phyloP scores from a whole-genome alignment of 2,888 invertebrate genomes.

The Lithophane semibrunnea region DNA sequence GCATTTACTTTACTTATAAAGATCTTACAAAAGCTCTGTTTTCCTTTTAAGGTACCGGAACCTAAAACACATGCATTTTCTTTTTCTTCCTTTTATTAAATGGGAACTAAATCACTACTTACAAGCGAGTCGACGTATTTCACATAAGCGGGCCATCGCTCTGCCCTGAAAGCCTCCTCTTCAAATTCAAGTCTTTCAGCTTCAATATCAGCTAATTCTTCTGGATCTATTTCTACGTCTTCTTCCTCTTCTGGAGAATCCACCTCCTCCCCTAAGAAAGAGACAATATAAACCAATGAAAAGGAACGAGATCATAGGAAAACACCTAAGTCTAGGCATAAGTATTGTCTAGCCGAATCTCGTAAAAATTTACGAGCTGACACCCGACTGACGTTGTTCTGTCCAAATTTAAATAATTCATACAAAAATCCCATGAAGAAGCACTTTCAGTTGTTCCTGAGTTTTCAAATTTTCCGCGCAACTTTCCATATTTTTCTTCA shows the following conservation, averaged over 20 bases:
- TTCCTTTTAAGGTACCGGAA: background rate
- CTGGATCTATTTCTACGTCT: constrained; percentile 81
- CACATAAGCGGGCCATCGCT: constrained; percentile 88
- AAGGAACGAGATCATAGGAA: background rate
- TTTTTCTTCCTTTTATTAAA: background rate
- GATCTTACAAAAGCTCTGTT: background rate
- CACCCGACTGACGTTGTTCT: no score
- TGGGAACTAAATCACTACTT: constrained; percentile 49
- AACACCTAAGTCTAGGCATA: background rate
- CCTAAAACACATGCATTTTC: background rate
- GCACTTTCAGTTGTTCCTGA: no score
- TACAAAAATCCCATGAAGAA: no score
- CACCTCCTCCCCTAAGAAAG: constrained; percentile 80
- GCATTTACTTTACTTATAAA: no score
- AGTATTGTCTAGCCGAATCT: background rate
- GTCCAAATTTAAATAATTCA: no score
- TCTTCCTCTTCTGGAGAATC: constrained; percentile 85
- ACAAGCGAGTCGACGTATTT: constrained; percentile 86
- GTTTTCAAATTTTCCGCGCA: no score
- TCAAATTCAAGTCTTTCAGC: constrained; percentile 84
- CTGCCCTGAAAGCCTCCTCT: constrained; percentile 80
- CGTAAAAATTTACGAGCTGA: background rate
- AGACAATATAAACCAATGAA: background rate
- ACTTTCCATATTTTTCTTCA: no score
- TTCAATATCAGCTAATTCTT: constrained; percentile 85